A percentile compares a stretch with the other conserved stretches of the same genome.
Evolutionary conservation across 2,888 invertebrate species (phyloP).

Genomic region (Heterodera filipjevi): DNA sequence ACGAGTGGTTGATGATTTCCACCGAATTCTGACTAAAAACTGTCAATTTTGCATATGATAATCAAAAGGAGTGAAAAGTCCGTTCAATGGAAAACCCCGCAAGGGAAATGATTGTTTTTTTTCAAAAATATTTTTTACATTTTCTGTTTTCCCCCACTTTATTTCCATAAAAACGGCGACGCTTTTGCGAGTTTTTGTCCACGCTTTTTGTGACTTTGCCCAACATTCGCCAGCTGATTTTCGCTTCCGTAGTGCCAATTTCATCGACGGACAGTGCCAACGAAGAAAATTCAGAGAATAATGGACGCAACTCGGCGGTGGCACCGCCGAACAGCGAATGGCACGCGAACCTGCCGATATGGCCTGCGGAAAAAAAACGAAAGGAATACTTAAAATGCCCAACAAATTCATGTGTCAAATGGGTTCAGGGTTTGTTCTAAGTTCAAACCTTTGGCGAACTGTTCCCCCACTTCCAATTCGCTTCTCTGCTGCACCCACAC

Average conservation of each 20-base stretch:
- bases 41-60: too few relatives aligned
- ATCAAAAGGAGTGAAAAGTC: conserved; percentile 22
- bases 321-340: conserved; percentile 53
- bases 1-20: not conserved
- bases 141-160: not conserved
- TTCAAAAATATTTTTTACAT: not conserved
- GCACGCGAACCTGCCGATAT: conserved; percentile 55
- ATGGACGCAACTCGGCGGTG: conserved; percentile 38
- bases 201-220: not conserved
- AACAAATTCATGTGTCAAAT: conserved; percentile 2
- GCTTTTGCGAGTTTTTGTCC: not conserved
- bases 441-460: conserved; percentile 22
- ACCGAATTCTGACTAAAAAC: not conserved
- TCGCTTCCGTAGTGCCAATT: conserved; percentile 1
- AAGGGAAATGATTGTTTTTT: conserved; percentile 3
- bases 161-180: not conserved
- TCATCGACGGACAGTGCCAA: conserved; percentile 2
- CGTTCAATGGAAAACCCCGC: not conserved
- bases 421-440: too few relatives aligned
- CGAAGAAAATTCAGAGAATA: conserved; percentile 6
- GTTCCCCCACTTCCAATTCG: conserved; percentile 18
- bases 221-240: not conserved
- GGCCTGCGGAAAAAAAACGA: not conserved
- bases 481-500: conserved; percentile 9
- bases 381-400: not conserved